phyloP scores from a whole-genome alignment of 2,797 vertebrate genomes.

The Mionectes olivaceus region DNA sequence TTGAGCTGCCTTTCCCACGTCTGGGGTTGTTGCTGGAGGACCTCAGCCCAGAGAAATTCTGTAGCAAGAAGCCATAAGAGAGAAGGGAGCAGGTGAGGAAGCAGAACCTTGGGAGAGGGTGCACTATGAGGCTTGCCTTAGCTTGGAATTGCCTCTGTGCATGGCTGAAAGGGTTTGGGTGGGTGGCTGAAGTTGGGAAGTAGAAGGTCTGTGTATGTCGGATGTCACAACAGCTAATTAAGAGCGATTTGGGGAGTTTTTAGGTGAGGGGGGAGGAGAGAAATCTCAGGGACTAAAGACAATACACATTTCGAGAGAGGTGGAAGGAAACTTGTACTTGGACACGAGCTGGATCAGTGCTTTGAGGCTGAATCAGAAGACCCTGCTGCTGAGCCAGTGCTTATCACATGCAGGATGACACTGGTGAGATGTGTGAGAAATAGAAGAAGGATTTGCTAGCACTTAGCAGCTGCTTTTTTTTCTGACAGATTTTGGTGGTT shows the following conservation, averaged over 20 bases:
- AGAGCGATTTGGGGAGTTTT: not conserved
- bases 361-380: not conserved
- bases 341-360: not conserved
- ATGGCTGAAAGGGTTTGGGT: not conserved
- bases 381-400: not conserved
- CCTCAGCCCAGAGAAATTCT: slow-evolving; percentile 66
- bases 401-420: not conserved
- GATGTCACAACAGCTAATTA: not conserved
- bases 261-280: not conserved
- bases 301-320: slow-evolving; percentile 10
- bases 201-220: slow-evolving; percentile 46
- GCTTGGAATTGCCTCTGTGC: not conserved
- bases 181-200: not conserved
- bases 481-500: not conserved
- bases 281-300: slow-evolving; percentile 49
- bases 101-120: not conserved
- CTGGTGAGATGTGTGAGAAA: not conserved
- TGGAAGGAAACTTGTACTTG: slow-evolving; percentile 4
- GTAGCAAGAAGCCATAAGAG: slow-evolving; percentile 41
- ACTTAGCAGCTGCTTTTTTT: not conserved
- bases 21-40: slow-evolving; percentile 20
- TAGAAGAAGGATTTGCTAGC: not conserved
- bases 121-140: slow-evolving; percentile 3
- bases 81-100: slow-evolving; percentile 7
- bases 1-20: not conserved